Conservation (phyloP, 2,797 vertebrate genomes). For the Craterocephalus amniculus region DNA sequence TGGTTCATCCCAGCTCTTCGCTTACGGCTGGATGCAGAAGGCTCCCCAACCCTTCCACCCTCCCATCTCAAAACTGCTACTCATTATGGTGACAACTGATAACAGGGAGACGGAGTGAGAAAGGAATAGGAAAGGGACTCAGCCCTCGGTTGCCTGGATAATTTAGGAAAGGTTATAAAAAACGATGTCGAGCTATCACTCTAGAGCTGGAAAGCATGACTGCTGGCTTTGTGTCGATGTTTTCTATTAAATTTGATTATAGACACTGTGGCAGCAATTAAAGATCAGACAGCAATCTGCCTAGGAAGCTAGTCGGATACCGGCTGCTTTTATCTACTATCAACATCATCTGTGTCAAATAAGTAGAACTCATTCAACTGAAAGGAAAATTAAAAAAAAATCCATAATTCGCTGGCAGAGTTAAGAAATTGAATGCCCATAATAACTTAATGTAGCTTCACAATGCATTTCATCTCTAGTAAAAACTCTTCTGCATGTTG, state of each 20-base stretch:
- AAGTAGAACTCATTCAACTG: not conserved
- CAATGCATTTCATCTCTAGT: no score
- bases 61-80: constrained; percentile 24
- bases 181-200: constrained; percentile 34
- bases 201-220: constrained; percentile 23
- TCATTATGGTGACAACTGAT: constrained; percentile 58
- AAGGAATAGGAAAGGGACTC: constrained; percentile 24
- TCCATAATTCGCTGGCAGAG: not conserved
- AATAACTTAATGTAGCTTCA: not conserved
- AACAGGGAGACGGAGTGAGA: constrained; percentile 25
- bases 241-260: constrained; percentile 60
- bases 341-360: not conserved
- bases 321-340: not conserved
- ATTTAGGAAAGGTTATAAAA: constrained; percentile 46
- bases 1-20: constrained; percentile 22
- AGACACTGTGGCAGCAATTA: constrained; percentile 45
- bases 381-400: not conserved
- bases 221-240: constrained; percentile 36
- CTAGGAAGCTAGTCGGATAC: constrained; percentile 8
- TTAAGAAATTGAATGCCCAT: not conserved
- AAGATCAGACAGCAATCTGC: constrained; percentile 49
- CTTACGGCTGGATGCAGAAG: constrained; percentile 19
- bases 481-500: no score
- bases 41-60: not conserved
- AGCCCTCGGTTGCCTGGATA: constrained; percentile 27